Base-by-base conservation (phyloP, 2,113 vertebrate genomes). In the Ochotona princeps region DNA sequence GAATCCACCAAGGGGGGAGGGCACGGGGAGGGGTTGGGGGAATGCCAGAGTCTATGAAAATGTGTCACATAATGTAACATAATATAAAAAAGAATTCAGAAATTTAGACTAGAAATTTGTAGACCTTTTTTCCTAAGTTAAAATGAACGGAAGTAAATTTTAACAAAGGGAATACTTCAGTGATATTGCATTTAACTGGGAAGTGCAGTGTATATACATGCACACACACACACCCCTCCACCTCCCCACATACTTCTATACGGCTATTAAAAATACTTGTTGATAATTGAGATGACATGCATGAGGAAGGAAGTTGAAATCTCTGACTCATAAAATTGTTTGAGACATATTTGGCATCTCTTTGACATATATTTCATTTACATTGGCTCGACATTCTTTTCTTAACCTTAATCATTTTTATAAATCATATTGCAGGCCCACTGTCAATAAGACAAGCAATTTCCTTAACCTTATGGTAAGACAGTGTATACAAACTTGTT, bases 371-470 rank as follows among this genome's bases (percentile, higher is more conserved):
- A 65, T 28, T 67, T 69, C 69, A 73, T 3, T 44, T 57, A 32
- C 51, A n/a, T 30, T 79, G 6, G 28, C 49, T 92, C 25, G 83
- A 6, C 23, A 8, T 83, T 28, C 17, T 54, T 25, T 38, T 93
- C 67, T 81, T 75, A 94, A 65, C 23, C 47, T 83, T 25, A 70
- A 15, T n/a, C 54, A n/a, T 67, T 84, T 89, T 90, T 73, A 72
- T 67, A 90, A 60, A 79, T 79, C 18, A 54, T 12, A 57, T 88
- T 85, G 26, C 0, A 67, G 60, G 38, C 14, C 63, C 44, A 83
- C 67, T 47, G 13, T 78, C 61, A 65, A 32, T 44, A 79, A 75
- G n/a, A 20, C 60, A 82, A 47, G 30, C 28, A 23, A 23, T 69
- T 92, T 32, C 17, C 38, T 79, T 73, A 74, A 26, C 26, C 49